phyloP scores from a whole-genome alignment of 2,888 invertebrate species.

The Agonopterix alstromeriana region DNA sequence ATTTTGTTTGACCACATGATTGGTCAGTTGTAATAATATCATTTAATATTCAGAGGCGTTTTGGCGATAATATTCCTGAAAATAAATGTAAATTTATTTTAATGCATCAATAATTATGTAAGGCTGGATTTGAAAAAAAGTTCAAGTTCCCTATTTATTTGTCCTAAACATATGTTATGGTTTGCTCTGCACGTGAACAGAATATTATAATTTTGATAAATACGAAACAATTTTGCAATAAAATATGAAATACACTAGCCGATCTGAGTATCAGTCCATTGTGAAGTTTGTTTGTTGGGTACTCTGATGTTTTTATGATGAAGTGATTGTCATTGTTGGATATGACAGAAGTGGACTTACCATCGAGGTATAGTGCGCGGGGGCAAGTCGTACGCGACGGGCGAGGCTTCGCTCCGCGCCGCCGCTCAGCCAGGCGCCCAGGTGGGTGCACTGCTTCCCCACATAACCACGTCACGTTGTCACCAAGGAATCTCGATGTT shows the following conservation, averaged over 20 bases:
- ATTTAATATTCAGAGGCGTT: too few species aligned
- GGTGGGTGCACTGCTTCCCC: conserved; percentile 67
- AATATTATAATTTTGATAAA: background rate
- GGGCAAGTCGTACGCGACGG: conserved; percentile 75
- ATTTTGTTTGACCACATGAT: too few species aligned
- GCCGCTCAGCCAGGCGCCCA: conserved; percentile 67
- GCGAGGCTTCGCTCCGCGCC: conserved; percentile 63
- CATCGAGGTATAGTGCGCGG: conserved; percentile 87
- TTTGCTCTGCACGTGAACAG: conserved; percentile 28
- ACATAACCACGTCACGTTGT: conserved; percentile 21
- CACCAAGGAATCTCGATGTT: conserved; percentile 42
- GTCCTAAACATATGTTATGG: conserved; percentile 3
- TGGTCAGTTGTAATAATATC: too few species aligned
- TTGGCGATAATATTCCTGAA: too few species aligned
- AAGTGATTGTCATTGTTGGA: conserved; percentile 30
- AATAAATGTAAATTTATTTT: too few species aligned
- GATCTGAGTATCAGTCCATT: background rate
- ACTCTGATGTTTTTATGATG: conserved; percentile 11
- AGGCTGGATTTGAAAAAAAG: too few species aligned
- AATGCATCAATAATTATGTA: too few species aligned
- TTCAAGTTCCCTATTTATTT: too few species aligned
- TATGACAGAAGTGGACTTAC: conserved; percentile 86
- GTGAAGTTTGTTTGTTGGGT: conserved; percentile 1
- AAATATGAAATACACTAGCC: background rate
- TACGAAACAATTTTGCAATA: background rate